phyloP scores from a whole-genome alignment of 23 tunicate genomes.

The Styela plicata region DNA sequence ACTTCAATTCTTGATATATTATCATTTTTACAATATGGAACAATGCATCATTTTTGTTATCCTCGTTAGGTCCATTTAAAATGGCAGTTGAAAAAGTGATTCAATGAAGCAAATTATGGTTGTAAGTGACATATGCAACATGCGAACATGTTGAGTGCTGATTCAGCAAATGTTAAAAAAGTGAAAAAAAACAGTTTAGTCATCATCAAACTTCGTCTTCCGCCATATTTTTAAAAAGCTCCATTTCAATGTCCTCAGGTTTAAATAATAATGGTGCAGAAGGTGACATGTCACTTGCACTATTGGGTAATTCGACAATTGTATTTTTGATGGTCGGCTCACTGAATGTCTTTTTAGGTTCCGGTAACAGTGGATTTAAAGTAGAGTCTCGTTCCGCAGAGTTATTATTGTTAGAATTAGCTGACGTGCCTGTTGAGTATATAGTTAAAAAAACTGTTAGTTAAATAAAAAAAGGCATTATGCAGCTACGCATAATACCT shows the following conservation, averaged over 20 bases:
- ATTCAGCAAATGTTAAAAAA: background rate
- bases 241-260: background rate
- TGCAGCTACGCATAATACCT: background rate
- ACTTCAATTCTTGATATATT: too few species aligned
- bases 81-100: too few species aligned
- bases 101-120: too few species aligned
- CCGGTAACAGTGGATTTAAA: background rate
- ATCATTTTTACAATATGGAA: too few species aligned
- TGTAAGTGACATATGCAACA: too few species aligned
- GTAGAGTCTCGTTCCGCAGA: background rate
- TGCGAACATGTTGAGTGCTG: too few species aligned
- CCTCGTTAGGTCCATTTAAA: too few species aligned
- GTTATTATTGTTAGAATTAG: constrained; percentile 25
- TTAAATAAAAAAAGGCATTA: background rate
- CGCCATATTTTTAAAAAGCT: background rate
- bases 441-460: background rate
- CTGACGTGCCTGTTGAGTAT: constrained; percentile 23
- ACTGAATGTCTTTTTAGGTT: background rate
- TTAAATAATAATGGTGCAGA: background rate
- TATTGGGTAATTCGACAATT: background rate
- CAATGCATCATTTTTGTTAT: too few species aligned
- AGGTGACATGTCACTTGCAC: background rate
- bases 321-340: background rate
- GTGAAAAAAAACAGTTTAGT: too few species aligned
- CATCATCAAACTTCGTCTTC: constrained; percentile 16